These are phyloP conservation scores for Eubasilissa regina DNA, from an alignment of 1,140 invertebrate genomes.

Conservation along the genomic window DNA sequence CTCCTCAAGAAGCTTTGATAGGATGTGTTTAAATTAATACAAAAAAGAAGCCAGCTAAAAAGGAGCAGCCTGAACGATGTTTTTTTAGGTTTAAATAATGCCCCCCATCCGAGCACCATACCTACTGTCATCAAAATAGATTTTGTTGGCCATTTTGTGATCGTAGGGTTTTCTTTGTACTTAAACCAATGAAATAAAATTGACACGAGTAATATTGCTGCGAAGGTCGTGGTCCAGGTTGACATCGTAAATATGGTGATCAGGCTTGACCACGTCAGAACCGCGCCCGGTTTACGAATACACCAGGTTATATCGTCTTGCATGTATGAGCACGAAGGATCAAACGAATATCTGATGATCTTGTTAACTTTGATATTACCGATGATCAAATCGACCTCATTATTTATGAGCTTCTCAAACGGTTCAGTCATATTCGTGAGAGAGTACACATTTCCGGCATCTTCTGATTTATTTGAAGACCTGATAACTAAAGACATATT, in stretches of 20 bases:
- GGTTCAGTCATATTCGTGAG: conserved; percentile 66
- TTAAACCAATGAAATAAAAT: conserved; percentile 67
- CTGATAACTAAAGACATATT: conserved; percentile 68
- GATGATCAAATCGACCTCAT: conserved; percentile 66
- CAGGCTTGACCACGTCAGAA: conserved; percentile 68
- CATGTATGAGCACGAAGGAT: conserved; percentile 68
- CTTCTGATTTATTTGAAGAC: conserved; percentile 66
- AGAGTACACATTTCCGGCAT: conserved; percentile 65
- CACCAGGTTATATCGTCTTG: conserved; percentile 72
- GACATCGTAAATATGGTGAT: conserved; percentile 70
- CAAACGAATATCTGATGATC: conserved; percentile 67
- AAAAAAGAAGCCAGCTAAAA: conserved; percentile 69
- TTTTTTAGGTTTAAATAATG: conserved; percentile 66
- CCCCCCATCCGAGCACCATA: conserved; percentile 70
- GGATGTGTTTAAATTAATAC: conserved; percentile 69
- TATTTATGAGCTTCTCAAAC: conserved; percentile 64
- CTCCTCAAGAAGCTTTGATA: conserved; percentile 71
- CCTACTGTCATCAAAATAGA: conserved; percentile 69
- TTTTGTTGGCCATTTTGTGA: conserved; percentile 69
- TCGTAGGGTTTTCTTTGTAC: conserved; percentile 64
- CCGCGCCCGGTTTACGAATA: conserved; percentile 65
- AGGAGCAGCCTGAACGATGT: conserved; percentile 67
- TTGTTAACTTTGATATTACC: conserved; percentile 70
- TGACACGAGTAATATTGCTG: conserved; percentile 65
- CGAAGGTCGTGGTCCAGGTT: conserved; percentile 67